Conservation (phyloP, 2,797 vertebrate genomes). For the Anguilla obscura region DNA sequence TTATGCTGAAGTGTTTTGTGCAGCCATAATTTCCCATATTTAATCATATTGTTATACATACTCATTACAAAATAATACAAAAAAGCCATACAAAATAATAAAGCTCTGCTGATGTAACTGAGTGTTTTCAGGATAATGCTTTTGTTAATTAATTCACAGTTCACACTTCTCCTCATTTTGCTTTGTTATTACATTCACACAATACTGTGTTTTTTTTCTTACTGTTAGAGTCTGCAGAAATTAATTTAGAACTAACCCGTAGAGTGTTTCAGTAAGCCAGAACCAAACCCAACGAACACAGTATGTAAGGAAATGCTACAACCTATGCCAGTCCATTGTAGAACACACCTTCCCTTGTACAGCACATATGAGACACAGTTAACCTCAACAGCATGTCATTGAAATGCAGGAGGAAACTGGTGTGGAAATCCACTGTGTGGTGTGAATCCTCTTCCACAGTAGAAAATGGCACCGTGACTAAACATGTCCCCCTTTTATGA, state of each 20-base stretch:
- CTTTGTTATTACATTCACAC: neutral
- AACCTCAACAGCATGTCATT: neutral
- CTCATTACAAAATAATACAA: neutral
- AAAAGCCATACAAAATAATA: neutral
- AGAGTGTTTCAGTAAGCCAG: neutral
- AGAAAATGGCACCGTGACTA: neutral
- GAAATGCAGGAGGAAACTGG: neutral
- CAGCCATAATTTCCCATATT: neutral
- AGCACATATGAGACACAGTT: neutral
- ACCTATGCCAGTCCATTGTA: neutral
- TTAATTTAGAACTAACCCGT: neutral
- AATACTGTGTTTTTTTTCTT: neutral
- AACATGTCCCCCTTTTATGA: neutral
- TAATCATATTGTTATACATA: slow-evolving; percentile 15
- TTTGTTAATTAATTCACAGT: neutral
- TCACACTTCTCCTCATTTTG: neutral
- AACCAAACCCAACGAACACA: neutral
- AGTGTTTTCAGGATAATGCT: neutral
- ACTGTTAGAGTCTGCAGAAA: neutral
- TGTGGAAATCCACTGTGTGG: neutral
- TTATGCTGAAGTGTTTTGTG: slow-evolving; percentile 2
- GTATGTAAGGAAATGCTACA: neutral
- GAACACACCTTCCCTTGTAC: neutral
- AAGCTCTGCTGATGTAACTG: neutral
- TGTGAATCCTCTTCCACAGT: neutral